Percentiles rank a stretch among this genome's conserved stretches.
Conservation (phyloP, 64 coral and sea anemone genomes). For the Stichodactyla mertensii region DNA sequence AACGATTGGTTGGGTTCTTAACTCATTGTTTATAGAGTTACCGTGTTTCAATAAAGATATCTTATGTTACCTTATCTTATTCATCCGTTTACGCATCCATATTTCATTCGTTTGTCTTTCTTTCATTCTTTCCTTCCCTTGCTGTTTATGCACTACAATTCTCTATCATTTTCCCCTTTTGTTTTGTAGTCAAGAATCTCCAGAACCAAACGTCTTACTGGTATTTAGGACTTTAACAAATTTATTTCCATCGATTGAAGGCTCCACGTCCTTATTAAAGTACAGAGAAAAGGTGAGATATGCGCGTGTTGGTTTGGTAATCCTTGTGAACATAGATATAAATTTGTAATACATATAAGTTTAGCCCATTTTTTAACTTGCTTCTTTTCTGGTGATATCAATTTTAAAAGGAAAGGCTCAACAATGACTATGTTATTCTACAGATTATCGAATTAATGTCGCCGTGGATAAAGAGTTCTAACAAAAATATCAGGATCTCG, state of each 20-base stretch:
- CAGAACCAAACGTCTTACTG: constrained; percentile 39
- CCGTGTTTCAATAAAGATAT: too few relatives aligned
- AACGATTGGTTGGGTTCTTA: too few relatives aligned
- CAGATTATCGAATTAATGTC: constrained; percentile 43
- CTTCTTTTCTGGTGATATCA: background rate
- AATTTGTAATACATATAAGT: too few relatives aligned
- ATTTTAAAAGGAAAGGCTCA: background rate
- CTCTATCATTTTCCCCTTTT: background rate
- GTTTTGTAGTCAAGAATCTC: constrained; percentile 31
- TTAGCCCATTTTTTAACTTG: too few relatives aligned
- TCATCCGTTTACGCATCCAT: background rate
- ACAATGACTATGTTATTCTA: background rate
- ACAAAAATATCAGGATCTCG: constrained; percentile 54
- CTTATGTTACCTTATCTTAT: background rate
- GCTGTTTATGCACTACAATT: too few relatives aligned
- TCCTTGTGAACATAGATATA: too few relatives aligned
- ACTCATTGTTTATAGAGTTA: too few relatives aligned
- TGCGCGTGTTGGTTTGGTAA: background rate
- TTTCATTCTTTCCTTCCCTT: too few relatives aligned
- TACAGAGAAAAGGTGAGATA: constrained; percentile 54
- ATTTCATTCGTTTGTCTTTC: background rate
- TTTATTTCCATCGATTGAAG: constrained; percentile 39
- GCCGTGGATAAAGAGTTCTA: constrained; percentile 31
- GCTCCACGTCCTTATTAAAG: constrained; percentile 23
- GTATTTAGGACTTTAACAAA: constrained; percentile 51